These are phyloP conservation scores for Myopa tessellatipennis DNA, from an alignment of 2,888 invertebrate genomes.

Conservation along the genomic window DNA sequence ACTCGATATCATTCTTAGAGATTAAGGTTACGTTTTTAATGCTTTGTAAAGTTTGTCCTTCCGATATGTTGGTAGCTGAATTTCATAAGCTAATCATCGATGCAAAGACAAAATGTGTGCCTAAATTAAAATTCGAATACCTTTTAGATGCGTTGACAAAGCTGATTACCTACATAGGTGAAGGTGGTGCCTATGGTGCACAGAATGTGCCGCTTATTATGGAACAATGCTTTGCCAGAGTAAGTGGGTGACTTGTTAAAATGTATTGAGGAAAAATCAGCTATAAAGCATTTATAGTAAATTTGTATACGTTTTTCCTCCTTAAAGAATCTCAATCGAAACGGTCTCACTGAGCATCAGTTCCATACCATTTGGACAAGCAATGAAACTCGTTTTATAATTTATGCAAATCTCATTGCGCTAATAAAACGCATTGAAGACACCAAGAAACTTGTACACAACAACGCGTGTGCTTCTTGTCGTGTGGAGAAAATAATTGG, in stretches of 20 bases:
- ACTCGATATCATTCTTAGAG: conserved; percentile 64
- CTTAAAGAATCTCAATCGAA: conserved; percentile 56
- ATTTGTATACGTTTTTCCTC: conserved; percentile 24
- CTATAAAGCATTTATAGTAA: not conserved
- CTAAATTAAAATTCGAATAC: conserved; percentile 62
- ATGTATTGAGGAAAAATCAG: not conserved
- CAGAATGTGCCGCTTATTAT: conserved; percentile 59
- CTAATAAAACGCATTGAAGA: conserved; percentile 65
- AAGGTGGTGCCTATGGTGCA: conserved; percentile 60
- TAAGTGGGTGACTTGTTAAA: conserved; percentile 41
- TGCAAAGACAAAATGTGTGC: conserved; percentile 58
- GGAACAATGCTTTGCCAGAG: conserved; percentile 62
- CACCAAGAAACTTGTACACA: conserved; percentile 63
- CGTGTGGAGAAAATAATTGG: conserved; percentile 62
- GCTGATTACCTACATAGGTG: conserved; percentile 63
- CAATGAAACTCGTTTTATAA: conserved; percentile 61
- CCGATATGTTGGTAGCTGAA: conserved; percentile 59
- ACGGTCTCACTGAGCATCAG: conserved; percentile 63
- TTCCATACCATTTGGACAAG: conserved; percentile 64
- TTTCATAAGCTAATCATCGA: conserved; percentile 60
- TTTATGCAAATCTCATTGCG: conserved; percentile 64
- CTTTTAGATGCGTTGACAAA: conserved; percentile 61
- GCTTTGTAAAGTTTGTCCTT: conserved; percentile 61
- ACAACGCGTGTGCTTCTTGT: conserved; percentile 62
- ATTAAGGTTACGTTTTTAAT: conserved; percentile 65